These are phyloP conservation scores for Glaucopsyche alexis DNA, from an alignment of 2,888 invertebrate genomes.

Conservation along the genomic window DNA sequence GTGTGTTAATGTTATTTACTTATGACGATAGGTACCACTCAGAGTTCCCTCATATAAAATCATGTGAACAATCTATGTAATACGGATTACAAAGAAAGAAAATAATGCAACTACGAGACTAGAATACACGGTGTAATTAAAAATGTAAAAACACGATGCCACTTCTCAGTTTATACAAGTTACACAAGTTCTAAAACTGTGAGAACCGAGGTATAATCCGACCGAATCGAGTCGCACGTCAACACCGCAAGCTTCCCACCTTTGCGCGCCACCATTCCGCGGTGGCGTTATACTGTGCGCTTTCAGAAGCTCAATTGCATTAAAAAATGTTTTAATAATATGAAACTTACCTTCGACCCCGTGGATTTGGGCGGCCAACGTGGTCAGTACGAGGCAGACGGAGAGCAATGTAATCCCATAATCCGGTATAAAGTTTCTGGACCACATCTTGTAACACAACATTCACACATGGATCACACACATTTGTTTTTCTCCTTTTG, in stretches of 20 bases:
- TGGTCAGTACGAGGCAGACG: slow-evolving; percentile 67
- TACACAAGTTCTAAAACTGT: slow-evolving; percentile 73
- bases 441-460: slow-evolving; percentile 84
- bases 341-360: slow-evolving; percentile 80
- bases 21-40: not conserved
- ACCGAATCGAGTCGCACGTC: slow-evolving; percentile 51
- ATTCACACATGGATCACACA: slow-evolving; percentile 80
- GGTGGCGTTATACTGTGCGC: slow-evolving; percentile 63
- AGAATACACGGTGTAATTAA: slow-evolving; percentile 61
- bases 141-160: slow-evolving; percentile 74
- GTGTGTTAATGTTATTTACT: slow-evolving; percentile 19
- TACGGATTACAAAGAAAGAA: slow-evolving; percentile 26
- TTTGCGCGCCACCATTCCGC: slow-evolving; percentile 51
- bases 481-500: slow-evolving; percentile 78
- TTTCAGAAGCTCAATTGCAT: slow-evolving; percentile 71
- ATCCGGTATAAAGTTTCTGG: slow-evolving; percentile 84
- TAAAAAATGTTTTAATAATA: slow-evolving; percentile 48
- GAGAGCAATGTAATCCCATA: slow-evolving; percentile 82
- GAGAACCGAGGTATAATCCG: slow-evolving; percentile 71
- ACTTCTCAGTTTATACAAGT: slow-evolving; percentile 77
- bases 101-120: slow-evolving; percentile 48
- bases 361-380: slow-evolving; percentile 70
- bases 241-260: slow-evolving; percentile 53
- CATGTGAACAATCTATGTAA: slow-evolving; percentile 28
- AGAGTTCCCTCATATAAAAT: not conserved